Conservation (phyloP, 2,797 vertebrate genomes). For the Artibeus lituratus region DNA sequence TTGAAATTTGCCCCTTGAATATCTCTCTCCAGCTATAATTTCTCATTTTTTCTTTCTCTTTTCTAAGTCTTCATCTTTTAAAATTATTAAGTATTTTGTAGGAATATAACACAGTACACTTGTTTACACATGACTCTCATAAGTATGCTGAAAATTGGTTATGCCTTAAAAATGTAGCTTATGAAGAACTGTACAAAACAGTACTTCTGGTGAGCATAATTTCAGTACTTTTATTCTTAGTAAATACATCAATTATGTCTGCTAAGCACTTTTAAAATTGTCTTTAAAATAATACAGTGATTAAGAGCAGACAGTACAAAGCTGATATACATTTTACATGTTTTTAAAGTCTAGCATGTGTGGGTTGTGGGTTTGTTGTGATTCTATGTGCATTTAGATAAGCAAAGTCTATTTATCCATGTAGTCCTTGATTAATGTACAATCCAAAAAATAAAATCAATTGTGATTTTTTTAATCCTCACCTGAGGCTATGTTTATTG, state of each 20-base stretch:
- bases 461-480: neutral
- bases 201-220: neutral
- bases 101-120: neutral
- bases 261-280: slow-evolving; percentile 18
- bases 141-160: neutral
- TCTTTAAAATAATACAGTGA: slow-evolving; percentile 33
- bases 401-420: neutral
- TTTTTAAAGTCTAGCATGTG: slow-evolving; percentile 37
- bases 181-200: neutral
- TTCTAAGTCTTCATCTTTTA: neutral
- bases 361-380: neutral
- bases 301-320: slow-evolving; percentile 41
- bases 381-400: neutral
- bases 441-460: neutral
- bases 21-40: neutral
- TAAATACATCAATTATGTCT: slow-evolving; percentile 39
- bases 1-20: neutral
- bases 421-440: neutral
- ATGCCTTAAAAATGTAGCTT: neutral
- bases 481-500: no score
- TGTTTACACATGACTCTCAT: neutral
- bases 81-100: neutral
- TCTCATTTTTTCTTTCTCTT: neutral
- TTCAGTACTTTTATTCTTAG: slow-evolving; percentile 18
- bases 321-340: slow-evolving; percentile 17